Percentiles rank a stretch among this genome's conserved stretches.
Conservation (phyloP, 35 echinoderm and acorn worm genomes). For the Apostichopus parvimensis region DNA sequence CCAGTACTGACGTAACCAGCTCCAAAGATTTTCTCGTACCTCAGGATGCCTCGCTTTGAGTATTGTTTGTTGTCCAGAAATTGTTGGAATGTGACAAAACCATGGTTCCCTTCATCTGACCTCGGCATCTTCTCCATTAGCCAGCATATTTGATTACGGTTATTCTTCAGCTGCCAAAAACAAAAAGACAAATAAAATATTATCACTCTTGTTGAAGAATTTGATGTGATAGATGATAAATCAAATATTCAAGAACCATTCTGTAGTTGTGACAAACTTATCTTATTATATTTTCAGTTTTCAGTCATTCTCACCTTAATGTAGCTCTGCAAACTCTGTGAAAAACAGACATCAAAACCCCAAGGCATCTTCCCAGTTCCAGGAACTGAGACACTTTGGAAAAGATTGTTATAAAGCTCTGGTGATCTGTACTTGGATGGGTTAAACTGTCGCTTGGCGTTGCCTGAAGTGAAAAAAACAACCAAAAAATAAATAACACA, state of each 20-base stretch:
- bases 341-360: constrained; percentile 81
- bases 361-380: not conserved
- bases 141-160: constrained; percentile 92
- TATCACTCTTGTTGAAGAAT: no score
- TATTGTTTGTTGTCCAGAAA: constrained; percentile 97
- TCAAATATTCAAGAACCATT: no score
- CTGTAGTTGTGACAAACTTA: no score
- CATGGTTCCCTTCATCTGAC: constrained; percentile 66
- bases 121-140: constrained; percentile 68
- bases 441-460: constrained; percentile 78
- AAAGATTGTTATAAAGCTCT: constrained; percentile 72
- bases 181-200: not conserved
- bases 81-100: constrained; percentile 90
- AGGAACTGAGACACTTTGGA: constrained; percentile 61
- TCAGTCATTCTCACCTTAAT: constrained; percentile 64
- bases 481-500: not conserved
- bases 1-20: constrained; percentile 94
- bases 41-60: constrained; percentile 69
- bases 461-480: constrained; percentile 45
- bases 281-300: no score
- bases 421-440: constrained; percentile 88
- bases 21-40: constrained; percentile 97
- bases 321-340: constrained; percentile 84
- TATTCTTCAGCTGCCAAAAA: constrained; percentile 83
- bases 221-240: no score